These are phyloP conservation scores for Fragum fragum DNA, from an alignment of 2,888 invertebrate species.

Conservation along the genomic window DNA sequence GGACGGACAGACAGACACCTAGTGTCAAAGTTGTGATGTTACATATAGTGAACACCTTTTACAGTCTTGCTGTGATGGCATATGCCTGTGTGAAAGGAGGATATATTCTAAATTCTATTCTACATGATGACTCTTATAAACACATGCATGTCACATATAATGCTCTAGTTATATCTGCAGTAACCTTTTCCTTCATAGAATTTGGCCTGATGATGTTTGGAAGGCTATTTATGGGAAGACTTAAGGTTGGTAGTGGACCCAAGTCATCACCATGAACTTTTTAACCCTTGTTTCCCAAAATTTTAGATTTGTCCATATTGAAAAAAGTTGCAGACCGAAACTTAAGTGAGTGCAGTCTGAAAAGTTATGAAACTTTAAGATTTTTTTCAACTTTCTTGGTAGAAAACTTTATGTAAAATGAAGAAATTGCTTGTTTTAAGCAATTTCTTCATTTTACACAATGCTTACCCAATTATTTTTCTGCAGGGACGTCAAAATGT, in stretches of 20 bases:
- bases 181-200: conserved; percentile 76
- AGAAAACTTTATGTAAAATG: too few relatives aligned
- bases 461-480: too few relatives aligned
- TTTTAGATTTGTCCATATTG: too few relatives aligned
- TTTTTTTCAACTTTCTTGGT: too few relatives aligned
- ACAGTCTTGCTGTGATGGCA: conserved; percentile 67
- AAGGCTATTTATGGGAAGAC: conserved; percentile 72
- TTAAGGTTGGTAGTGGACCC: conserved; percentile 71
- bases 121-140: conserved; percentile 69
- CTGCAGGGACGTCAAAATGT: too few relatives aligned
- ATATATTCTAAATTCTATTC: conserved; percentile 74
- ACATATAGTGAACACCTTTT: conserved; percentile 60
- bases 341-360: too few relatives aligned
- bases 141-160: conserved; percentile 82
- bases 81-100: conserved; percentile 77
- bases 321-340: too few relatives aligned
- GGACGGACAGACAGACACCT: conserved; percentile 64
- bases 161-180: conserved; percentile 77
- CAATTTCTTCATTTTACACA: too few relatives aligned
- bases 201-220: conserved; percentile 72
- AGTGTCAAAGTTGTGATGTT: conserved; percentile 52
- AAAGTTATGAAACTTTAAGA: too few relatives aligned
- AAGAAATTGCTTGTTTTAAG: too few relatives aligned
- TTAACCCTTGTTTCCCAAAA: too few relatives aligned
- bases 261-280: too few relatives aligned